Base-by-base conservation (phyloP, 23 tunicate genomes). In the Corella eumyota region DNA sequence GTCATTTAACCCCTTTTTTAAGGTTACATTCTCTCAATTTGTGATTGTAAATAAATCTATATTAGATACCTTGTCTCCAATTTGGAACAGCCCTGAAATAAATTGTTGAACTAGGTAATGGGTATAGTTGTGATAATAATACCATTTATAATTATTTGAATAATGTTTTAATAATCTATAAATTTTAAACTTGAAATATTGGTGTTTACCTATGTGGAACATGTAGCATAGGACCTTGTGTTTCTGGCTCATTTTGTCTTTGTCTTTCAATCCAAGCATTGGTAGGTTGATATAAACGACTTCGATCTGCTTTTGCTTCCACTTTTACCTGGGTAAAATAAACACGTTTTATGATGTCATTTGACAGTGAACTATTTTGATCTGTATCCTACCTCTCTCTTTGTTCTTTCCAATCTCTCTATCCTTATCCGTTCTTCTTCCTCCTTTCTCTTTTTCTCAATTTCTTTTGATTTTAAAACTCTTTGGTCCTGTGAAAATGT, bases 241-340 rank as follows among this genome's bases (percentile, higher is more conserved):
- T 34, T 2, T 61, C 61, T 11, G 4, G 27, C 3, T 49, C 58
- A 23, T 6, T 59, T 44, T 65, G 82, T 46, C 50, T 68, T 5
- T 71, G 71, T 13, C 95, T 36, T 23, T 77, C 68, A 4, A 86
- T 58, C 95, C 95, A 86, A 4, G 86, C 95, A 34, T 86, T 85
- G 33, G 95, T 86, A 15, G 76, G 78, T 50, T 47, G 85, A 46
- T 86, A 77, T 30, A 86, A 58, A 20, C 95, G 56, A 2, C 68
- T 65, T 25, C 76, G 58, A 34, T 86, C 85, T 6, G 80, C 33
- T 32, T 77, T 70, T 2, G 71, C 80, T 20, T 71, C 63, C 24
- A 84, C 62, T 45, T 69, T 44, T 52, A 45, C 48, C 28, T 63
- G 30, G 9, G 2, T 13, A 23, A 26, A 54, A 54, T 17, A n/a